These are phyloP conservation scores for Thera britannica DNA, from an alignment of 2,888 invertebrate genomes.

Conservation along the genomic window DNA sequence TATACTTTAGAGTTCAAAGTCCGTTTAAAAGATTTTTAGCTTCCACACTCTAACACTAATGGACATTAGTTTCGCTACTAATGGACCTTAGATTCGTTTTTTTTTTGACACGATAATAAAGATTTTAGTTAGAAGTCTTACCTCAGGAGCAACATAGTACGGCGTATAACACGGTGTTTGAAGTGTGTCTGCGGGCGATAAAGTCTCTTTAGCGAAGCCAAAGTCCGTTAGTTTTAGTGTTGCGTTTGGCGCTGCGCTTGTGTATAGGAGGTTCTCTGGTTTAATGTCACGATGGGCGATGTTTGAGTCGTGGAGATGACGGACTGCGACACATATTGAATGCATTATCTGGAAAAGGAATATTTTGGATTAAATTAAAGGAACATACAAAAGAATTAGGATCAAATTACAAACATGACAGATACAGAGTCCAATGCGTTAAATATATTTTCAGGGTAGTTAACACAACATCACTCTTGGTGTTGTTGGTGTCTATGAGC, in stretches of 20 bases:
- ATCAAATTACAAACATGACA: too few species aligned
- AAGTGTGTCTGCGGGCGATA: slow-evolving; percentile 91
- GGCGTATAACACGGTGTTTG: slow-evolving; percentile 99
- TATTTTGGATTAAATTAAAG: too few species aligned
- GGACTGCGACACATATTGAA: slow-evolving; percentile 97
- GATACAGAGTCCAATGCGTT: too few species aligned
- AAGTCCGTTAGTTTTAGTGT: slow-evolving; percentile 98
- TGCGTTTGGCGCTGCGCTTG: slow-evolving; percentile 89
- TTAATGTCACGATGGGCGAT: slow-evolving; percentile 99
- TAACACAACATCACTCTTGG: too few species aligned
- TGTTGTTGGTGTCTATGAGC: too few species aligned
- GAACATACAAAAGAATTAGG: too few species aligned
- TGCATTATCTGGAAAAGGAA: slow-evolving; percentile 91
- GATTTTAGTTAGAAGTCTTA: slow-evolving; percentile 42
- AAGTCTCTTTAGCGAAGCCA: slow-evolving; percentile 98
- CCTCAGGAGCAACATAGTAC: slow-evolving; percentile 94
- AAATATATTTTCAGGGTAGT: too few species aligned
- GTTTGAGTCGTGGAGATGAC: slow-evolving; percentile 96
- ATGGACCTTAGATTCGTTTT: too few species aligned
- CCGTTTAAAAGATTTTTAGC: too few species aligned
- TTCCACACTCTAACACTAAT: too few species aligned
- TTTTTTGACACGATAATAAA: too few species aligned
- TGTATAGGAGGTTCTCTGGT: slow-evolving; percentile 98
- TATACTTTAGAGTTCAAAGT: background rate
- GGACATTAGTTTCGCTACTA: too few species aligned